A percentile compares a stretch with the other conserved stretches of the same genome.
Conservation (phyloP, 2,797 vertebrate species). For the Pteronotus mesoamericanus region DNA sequence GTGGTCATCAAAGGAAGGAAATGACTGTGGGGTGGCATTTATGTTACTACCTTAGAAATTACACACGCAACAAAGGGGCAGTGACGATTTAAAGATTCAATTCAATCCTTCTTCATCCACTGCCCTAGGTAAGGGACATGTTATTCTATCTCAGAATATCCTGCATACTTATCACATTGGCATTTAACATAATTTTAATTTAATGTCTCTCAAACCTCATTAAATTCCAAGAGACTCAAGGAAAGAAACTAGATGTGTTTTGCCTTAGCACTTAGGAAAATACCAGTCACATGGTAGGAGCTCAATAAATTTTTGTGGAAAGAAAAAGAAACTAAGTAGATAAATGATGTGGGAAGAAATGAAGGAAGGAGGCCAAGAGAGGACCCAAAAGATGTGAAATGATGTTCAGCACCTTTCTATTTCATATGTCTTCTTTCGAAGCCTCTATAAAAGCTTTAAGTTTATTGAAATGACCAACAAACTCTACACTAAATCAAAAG, state of each 20-base stretch:
- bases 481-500: background rate
- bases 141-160: background rate
- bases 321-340: background rate
- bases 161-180: background rate
- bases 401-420: background rate
- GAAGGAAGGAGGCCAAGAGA: background rate
- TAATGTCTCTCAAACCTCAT: background rate
- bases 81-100: background rate
- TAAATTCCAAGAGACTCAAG: background rate
- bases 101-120: background rate
- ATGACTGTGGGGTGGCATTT: background rate
- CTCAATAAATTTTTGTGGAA: background rate
- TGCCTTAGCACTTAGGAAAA: background rate
- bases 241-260: background rate
- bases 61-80: background rate
- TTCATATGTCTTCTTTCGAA: background rate
- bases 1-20: background rate
- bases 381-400: background rate
- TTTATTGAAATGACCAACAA: background rate
- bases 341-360: background rate
- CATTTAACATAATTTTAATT: conserved; percentile 20
- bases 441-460: background rate
- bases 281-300: background rate
- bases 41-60: background rate
- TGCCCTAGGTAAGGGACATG: background rate